Conservation (phyloP, 2,888 invertebrate species). For the Epistrophella euchroma region DNA sequence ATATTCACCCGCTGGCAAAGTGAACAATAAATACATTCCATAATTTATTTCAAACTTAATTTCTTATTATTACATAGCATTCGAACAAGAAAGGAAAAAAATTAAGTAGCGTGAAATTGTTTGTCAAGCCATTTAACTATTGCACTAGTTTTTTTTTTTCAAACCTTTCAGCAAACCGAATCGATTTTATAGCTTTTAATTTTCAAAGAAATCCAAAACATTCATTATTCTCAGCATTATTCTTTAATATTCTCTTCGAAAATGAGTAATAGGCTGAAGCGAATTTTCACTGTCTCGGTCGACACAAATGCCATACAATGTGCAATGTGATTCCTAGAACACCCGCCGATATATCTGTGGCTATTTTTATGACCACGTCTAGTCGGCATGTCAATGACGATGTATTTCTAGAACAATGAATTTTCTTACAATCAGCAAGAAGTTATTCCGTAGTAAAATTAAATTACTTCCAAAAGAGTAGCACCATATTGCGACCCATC, state of each 20-base stretch:
- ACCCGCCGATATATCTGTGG: conserved; percentile 30
- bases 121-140: too few relatives aligned
- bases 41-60: too few relatives aligned
- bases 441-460: conserved; percentile 25
- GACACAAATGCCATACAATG: conserved; percentile 6
- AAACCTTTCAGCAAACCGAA: too few relatives aligned
- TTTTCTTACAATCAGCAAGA: conserved; percentile 22
- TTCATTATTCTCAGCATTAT: not conserved
- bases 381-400: conserved; percentile 49
- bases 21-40: too few relatives aligned
- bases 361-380: conserved; percentile 37
- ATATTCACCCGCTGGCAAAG: too few relatives aligned
- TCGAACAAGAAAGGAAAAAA: too few relatives aligned
- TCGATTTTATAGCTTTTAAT: not conserved
- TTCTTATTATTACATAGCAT: too few relatives aligned
- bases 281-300: conserved; percentile 3
- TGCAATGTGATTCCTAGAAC: conserved; percentile 15
- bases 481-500: conserved; percentile 61
- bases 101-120: too few relatives aligned
- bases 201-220: not conserved
- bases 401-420: conserved; percentile 66
- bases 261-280: conserved; percentile 13
- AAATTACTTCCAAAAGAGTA: conserved; percentile 51
- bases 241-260: not conserved
- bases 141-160: too few relatives aligned